Percentiles rank a stretch among this genome's conserved stretches.
Evolutionary conservation across 2,888 invertebrate species (phyloP).

Genomic region (Acholoe squamosa): DNA sequence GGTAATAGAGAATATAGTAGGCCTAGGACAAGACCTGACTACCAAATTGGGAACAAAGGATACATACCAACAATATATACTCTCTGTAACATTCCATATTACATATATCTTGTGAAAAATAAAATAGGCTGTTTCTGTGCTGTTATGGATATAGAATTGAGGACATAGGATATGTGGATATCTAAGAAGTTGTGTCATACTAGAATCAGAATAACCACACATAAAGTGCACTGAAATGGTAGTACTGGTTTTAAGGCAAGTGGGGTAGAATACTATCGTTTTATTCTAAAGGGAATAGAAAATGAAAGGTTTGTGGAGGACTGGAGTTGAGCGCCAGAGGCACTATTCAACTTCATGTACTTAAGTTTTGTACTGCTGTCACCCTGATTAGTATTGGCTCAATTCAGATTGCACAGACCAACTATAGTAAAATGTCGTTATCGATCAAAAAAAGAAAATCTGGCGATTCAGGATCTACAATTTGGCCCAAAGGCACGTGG

Average conservation of each 20-base stretch:
- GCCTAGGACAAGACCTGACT: background rate
- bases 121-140: background rate
- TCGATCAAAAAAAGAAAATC: no score
- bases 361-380: constrained; percentile 6
- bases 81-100: constrained; percentile 21
- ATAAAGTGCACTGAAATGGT: no score
- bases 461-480: no score
- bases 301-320: background rate
- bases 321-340: background rate
- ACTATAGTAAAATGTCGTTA: background rate
- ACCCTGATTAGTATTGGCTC: background rate
- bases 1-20: background rate
- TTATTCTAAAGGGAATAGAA: background rate
- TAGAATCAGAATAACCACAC: no score
- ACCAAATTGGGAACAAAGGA: background rate
- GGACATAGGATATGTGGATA: no score
- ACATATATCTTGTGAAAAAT: background rate
- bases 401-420: background rate
- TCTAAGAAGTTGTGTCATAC: no score
- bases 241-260: no score
- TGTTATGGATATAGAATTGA: background rate
- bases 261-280: no score
- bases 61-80: background rate
- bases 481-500: no score
- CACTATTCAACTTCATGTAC: background rate